Percentiles rank a stretch among this genome's conserved stretches.
Evolutionary conservation across 2,888 invertebrate species (phyloP).

Genomic region (Zonitis immaculata): DNA sequence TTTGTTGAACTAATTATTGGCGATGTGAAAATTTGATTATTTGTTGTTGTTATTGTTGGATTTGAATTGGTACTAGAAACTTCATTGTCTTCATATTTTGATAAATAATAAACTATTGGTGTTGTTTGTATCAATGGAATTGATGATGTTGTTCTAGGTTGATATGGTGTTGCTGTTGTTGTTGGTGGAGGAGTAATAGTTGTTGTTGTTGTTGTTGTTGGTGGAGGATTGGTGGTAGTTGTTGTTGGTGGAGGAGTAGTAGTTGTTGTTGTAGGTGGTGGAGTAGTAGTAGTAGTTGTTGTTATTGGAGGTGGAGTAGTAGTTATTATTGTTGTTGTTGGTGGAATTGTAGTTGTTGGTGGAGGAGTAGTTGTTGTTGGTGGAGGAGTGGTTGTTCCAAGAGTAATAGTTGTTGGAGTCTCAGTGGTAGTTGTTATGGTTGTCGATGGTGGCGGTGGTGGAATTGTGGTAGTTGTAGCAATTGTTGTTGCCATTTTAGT

Average conservation of each 20-base stretch:
- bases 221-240: too few relatives aligned
- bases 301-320: constrained; percentile 19
- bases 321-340: constrained; percentile 4
- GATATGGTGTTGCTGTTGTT: constrained; percentile 15
- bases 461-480: constrained; percentile 16
- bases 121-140: constrained; percentile 13
- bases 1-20: constrained; percentile 4
- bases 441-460: constrained; percentile 25
- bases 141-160: constrained; percentile 20
- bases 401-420: constrained; percentile 22
- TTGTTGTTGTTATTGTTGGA: constrained; percentile 14
- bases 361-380: constrained; percentile 20
- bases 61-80: constrained; percentile 6
- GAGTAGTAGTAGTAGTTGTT: constrained; percentile 16
- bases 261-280: constrained; percentile 19
- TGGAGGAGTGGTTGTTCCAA: constrained; percentile 11
- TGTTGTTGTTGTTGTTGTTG: constrained; percentile 11
- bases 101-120: constrained; percentile 5
- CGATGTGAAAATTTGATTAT: neutral
- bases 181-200: constrained; percentile 15
- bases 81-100: constrained; percentile 4
- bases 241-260: constrained; percentile 16
- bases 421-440: constrained; percentile 18
- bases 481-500: constrained; percentile 21
- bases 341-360: constrained; percentile 15